Evolutionary conservation across 2,888 invertebrate species (phyloP), one percentile per base, ranked within the genome.

Genomic region (Alcis repandata): DNA sequence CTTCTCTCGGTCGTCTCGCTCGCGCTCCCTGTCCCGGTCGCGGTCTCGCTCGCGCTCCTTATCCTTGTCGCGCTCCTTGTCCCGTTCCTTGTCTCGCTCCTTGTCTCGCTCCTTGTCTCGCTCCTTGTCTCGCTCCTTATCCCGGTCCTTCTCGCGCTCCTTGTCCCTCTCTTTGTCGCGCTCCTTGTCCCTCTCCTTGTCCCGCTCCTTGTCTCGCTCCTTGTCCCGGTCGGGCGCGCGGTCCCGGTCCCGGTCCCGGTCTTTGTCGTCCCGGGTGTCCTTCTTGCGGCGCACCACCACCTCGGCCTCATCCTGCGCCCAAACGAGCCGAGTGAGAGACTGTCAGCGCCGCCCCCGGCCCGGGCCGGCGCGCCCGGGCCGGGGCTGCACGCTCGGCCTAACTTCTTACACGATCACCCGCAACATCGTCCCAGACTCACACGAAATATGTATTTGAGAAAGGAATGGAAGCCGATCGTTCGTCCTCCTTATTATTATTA

Each of bases 291-390:
- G 87, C 79, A 91, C 90, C 76, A 94, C 89, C 75, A 94, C 94
- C 70, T 95, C 95, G 68, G 95, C 96, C 84, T 96, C 96, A 84
- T 96, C 95, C 94, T 96, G 96, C 88, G 53, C 73, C 78, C 79
- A 80, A 80, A 80, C 75, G 63, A n/a, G n/a, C 2, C 32, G 15
- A 17, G 62, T 79, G 63, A 77, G 68, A 41, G 6, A 33, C 43
- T 19, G n/a, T 7, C 46, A 33, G 32, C 53, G 40, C 45, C 64
- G 48, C 60, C 15, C 15, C 36, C 53, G 27, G 43, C 57, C 32
- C 48, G 48, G 38, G 27, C 38, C 59, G 11, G 11, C 27, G 27
- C 27, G 22, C 17, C 40, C 48, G 27, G 17, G 8, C 6, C 20
- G 27, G 6, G 27, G 27, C 27, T 4, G 27, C 3, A 6, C 27